Evolutionary conservation across 2,888 invertebrate genomes (phyloP).

Genomic region (Stegana nigrithorax): DNA sequence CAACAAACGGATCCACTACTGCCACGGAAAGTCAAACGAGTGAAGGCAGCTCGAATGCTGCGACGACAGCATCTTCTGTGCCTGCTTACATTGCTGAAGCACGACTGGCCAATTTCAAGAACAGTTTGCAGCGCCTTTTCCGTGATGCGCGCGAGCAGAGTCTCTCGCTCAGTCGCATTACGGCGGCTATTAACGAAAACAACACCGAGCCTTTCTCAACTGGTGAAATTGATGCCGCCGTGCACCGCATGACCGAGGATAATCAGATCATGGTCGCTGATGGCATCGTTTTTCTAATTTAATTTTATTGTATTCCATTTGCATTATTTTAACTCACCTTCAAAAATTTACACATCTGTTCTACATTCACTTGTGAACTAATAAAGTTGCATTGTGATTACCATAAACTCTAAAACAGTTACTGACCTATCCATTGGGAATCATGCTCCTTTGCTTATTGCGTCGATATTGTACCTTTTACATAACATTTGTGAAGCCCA

Average conservation of each 20-base stretch:
- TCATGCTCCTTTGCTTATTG: too few relatives aligned
- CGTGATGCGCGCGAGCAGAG: constrained; percentile 82
- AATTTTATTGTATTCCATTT: constrained; percentile 53
- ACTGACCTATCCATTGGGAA: too few relatives aligned
- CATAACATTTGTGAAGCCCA: too few relatives aligned
- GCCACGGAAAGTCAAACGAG: constrained; percentile 33
- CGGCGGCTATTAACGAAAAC: constrained; percentile 75
- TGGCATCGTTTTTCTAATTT: constrained; percentile 85
- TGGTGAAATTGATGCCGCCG: constrained; percentile 82
- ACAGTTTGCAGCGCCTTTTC: constrained; percentile 80
- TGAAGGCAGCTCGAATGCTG: constrained; percentile 23
- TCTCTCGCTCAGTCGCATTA: constrained; percentile 76
- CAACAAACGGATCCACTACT: not conserved
- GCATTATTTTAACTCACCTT: constrained; percentile 3
- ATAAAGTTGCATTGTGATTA: too few relatives aligned
- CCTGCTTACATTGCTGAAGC: constrained; percentile 67
- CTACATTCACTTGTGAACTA: too few relatives aligned
- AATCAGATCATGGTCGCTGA: constrained; percentile 94
- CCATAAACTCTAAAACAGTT: too few relatives aligned
- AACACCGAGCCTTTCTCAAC: constrained; percentile 73
- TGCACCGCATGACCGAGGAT: constrained; percentile 85
- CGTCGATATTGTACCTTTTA: too few relatives aligned
- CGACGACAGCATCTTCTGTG: constrained; percentile 36
- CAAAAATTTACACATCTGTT: too few relatives aligned
- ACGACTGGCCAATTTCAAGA: constrained; percentile 77